Percentiles rank a stretch among this genome's conserved stretches.
Conservation (phyloP, 2,888 invertebrate species). For the Drosophila siamana region DNA sequence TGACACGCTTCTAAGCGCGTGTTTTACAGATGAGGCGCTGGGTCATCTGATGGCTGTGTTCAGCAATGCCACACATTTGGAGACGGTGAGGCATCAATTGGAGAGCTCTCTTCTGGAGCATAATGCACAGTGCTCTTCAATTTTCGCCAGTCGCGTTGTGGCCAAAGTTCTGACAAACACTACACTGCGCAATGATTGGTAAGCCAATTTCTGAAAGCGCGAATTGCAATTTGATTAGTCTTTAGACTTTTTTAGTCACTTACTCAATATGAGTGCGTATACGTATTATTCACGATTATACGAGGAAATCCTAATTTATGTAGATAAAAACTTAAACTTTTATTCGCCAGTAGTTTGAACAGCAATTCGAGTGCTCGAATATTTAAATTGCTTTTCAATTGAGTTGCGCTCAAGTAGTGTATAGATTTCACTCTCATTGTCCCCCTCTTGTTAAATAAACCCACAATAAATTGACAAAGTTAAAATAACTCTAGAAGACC, state of each 20-base stretch:
- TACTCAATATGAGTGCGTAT: too few species aligned
- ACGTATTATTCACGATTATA: too few species aligned
- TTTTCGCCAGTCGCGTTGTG: slow-evolving; percentile 46
- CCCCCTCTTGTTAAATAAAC: too few species aligned
- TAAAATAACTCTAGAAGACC: neutral
- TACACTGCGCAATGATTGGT: slow-evolving; percentile 43
- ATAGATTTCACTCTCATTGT: neutral
- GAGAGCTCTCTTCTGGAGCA: slow-evolving; percentile 31
- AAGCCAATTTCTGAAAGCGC: too few species aligned
- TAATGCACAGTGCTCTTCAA: slow-evolving; percentile 14
- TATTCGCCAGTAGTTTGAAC: too few species aligned
- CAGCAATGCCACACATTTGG: slow-evolving; percentile 30
- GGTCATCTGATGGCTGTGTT: slow-evolving; percentile 48
- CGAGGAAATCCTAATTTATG: too few species aligned
- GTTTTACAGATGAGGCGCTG: slow-evolving; percentile 47
- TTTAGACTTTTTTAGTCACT: too few species aligned
- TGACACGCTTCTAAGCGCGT: neutral
- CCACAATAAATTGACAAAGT: neutral
- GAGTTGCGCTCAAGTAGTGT: neutral
- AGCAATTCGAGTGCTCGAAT: too few species aligned
- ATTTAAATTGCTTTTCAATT: neutral
- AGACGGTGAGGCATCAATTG: slow-evolving; percentile 36
- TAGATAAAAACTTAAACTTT: too few species aligned
- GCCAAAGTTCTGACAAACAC: slow-evolving; percentile 39
- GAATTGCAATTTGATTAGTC: too few species aligned